Base-by-base conservation (phyloP, 2,113 vertebrate species). In the Lasiurus borealis region DNA sequence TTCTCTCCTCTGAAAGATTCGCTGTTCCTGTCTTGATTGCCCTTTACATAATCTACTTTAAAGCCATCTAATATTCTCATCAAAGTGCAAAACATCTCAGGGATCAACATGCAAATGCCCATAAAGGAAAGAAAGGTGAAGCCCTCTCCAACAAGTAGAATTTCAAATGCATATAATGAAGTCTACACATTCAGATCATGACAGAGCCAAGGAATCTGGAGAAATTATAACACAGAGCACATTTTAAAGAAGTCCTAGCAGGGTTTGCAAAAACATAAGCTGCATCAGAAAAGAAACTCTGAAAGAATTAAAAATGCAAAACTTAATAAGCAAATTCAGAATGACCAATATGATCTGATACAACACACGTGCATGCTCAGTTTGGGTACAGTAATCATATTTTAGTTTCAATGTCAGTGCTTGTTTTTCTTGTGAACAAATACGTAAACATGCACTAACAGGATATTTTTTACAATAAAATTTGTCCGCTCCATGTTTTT, bases 61-160 rank as follows among this genome's bases (percentile, higher is more conserved):
- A 71, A 82, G 18, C 44, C 81, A 64, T 68, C 73, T 16, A 85
- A 62, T 31, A 68, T 11, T 62, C 82, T 80, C 83, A 75, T 7
- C 80, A 68, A 72, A 48, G 52, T 54, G 21, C 72, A 36, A 54
- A 77, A 83, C 44, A 31, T 29, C 69, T 87, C 27, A 88, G 52
- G n/a, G 27, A 88, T 83, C 19, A 48, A 12, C 0, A 89, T 36
- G 31, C 34, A 94, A 88, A 93, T 78, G 96, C 84, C 80, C 18
- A 71, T 36, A 40, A 71, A 71, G 34, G 19, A 88, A 92, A 78
- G 64, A 2, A 0, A 94, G 21, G 15, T n/a, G 66, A 95, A 96
- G 71, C 91, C 57, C 23, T 1, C 86, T 97, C 80, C 59, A 93
- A 72, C 76, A 88, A 87, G 73, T 88, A 93, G 84, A 93, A 96